These are phyloP conservation scores for Acrobeloides nanus DNA, from an alignment of 2,888 invertebrate species.

Conservation along the genomic window DNA sequence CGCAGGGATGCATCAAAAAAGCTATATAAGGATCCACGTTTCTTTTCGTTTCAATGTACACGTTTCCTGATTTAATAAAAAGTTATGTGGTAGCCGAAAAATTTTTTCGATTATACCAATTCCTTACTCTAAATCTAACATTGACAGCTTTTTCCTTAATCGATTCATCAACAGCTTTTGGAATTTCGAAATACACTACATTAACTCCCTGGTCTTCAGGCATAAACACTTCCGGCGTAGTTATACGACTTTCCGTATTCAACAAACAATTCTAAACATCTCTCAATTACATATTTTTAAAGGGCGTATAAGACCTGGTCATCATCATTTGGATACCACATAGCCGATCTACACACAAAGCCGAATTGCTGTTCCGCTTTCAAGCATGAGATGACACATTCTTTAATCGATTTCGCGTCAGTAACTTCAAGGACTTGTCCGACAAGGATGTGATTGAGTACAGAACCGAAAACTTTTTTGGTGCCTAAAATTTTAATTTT, in stretches of 20 bases:
- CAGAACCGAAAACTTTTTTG: conserved; percentile 18
- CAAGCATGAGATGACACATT: conserved; percentile 27
- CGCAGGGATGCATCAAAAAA: too few relatives aligned
- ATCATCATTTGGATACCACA: conserved; percentile 32
- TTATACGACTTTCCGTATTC: conserved; percentile 25
- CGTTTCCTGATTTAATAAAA: too few relatives aligned
- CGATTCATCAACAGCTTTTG: conserved; percentile 1
- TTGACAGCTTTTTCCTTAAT: background rate
- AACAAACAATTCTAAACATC: conserved; percentile 28
- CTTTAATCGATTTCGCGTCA: conserved; percentile 24
- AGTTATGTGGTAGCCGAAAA: background rate
- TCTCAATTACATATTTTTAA: too few relatives aligned
- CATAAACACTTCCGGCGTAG: conserved; percentile 31
- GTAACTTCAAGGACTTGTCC: conserved; percentile 35
- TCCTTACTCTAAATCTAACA: conserved; percentile 10
- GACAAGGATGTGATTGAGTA: conserved; percentile 28
- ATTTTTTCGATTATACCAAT: background rate
- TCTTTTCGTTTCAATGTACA: too few relatives aligned
- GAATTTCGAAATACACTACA: conserved; percentile 49
- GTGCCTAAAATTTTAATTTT: conserved; percentile 14
- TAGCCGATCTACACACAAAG: conserved; percentile 28
- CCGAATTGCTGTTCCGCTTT: conserved; percentile 24
- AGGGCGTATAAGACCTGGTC: conserved; percentile 22
- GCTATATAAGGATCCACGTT: too few relatives aligned
- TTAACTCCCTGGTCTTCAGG: conserved; percentile 24